Evolutionary conservation across 2,797 vertebrate species (phyloP), one percentile per base, ranked within the genome.

Genomic region (Phoxinus dragarum): DNA sequence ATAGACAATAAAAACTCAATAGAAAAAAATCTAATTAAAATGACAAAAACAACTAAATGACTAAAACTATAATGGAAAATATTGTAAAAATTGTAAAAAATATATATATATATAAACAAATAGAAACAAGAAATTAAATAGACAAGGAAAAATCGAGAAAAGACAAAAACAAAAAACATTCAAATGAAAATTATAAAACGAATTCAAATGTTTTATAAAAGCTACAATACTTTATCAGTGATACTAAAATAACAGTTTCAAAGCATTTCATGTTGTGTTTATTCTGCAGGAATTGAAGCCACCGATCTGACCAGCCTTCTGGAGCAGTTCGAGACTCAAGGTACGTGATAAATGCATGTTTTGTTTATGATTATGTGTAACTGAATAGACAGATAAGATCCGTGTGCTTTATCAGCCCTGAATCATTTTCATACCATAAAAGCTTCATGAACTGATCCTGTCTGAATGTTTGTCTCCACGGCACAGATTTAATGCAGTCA

Each of bases 251-350:
- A 12, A 27, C 14, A 27, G 11, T 5, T 34, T 38, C 1, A 40
- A 5, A 14, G 17, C 1, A 47, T 49, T 76, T 84, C 0, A 67
- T 40, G n/a, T 64, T 82, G 38, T 77, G 52, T 2, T 67, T 82
- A 6, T 8, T 2, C 82, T 67, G 17, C 76, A 99, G 98, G 97
- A 56, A 99, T 99, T 1, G 96, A 98, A 94, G 98, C 98, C 0
- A 87, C 96, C 0, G 98, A 99, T 91, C 92, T 99, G 90, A 97
- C 97, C 90, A 99, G 97, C 91, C 96, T 99, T 84, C 91, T 99
- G 91, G 97, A 99, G 89, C 97, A 98, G 91, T 99, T 99, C 88
- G 98, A 99, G 91, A 97, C 96, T 59, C 97, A 97, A 96, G 97
- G 98, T 99, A 91, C 81, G 93, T n/a, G 3, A 80, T 49, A 19